Conservation (phyloP, 2,113 vertebrate species). For the Myotis brandtii region DNA sequence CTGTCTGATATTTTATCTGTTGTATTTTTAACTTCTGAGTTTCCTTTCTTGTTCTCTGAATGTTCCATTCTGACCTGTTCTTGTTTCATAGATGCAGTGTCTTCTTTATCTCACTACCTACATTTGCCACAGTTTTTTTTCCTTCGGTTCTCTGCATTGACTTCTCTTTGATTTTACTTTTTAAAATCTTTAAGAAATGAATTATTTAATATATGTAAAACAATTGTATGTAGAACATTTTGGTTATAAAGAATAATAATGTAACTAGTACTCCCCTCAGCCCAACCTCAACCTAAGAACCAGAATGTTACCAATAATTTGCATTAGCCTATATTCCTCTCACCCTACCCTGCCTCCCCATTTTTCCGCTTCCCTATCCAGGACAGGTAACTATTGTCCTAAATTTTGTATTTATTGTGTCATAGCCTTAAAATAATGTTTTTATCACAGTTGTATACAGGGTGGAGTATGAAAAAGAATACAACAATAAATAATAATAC, state of each 20-base stretch:
- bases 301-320: neutral
- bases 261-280: neutral
- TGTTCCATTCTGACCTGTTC: neutral
- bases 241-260: neutral
- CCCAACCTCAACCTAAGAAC: neutral
- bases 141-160: neutral
- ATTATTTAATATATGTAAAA: neutral
- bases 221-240: neutral
- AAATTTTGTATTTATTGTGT: neutral
- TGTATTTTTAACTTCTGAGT: neutral
- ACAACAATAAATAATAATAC: neutral
- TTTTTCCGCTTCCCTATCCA: neutral
- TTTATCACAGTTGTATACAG: neutral
- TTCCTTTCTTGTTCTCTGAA: slow-evolving; percentile 38
- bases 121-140: neutral
- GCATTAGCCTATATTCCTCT: accelerated
- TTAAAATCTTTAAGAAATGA: neutral
- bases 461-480: neutral
- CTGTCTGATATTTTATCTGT: neutral
- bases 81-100: neutral
- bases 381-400: neutral
- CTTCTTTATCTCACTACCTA: neutral
- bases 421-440: neutral
- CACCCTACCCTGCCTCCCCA: too few species aligned
- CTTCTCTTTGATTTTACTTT: neutral